Conservation (phyloP, 2,888 invertebrate genomes). For the Coenonympha arcania region DNA sequence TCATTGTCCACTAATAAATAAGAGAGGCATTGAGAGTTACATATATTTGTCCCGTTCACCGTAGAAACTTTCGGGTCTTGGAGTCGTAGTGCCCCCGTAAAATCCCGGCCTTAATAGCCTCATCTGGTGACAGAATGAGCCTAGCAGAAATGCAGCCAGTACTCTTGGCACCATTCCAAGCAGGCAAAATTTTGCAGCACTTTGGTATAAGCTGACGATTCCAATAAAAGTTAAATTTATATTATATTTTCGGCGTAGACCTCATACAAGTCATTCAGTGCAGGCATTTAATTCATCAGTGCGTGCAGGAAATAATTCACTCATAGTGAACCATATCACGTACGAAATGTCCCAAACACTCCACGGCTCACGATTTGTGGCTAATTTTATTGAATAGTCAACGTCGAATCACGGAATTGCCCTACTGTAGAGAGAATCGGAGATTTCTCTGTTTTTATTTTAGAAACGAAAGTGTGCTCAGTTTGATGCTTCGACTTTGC, state of each 20-base stretch:
- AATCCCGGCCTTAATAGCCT: too few species aligned
- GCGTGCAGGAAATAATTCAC: too few species aligned
- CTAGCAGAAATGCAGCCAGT: too few species aligned
- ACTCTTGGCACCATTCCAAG: too few species aligned
- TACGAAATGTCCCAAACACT: conserved; percentile 46
- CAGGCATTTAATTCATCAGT: background rate
- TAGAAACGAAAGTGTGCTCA: conserved; percentile 34
- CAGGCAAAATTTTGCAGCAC: too few species aligned
- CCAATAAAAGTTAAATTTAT: background rate
- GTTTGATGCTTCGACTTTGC: conserved; percentile 21
- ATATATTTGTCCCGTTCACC: too few species aligned
- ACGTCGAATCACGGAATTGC: conserved; percentile 43
- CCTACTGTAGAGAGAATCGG: conserved; percentile 40
- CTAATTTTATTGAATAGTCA: conserved; percentile 40
- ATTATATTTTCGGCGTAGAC: background rate
- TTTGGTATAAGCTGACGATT: too few species aligned
- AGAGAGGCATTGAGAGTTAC: too few species aligned
- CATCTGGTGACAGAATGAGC: too few species aligned
- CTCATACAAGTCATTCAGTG: background rate
- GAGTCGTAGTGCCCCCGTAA: too few species aligned
- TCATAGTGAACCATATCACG: conserved; percentile 48
- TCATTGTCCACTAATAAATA: too few species aligned
- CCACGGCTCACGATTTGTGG: conserved; percentile 36
- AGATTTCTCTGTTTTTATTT: conserved; percentile 46
- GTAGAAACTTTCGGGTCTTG: too few species aligned